Evolutionary conservation across 2,113 vertebrate genomes (phyloP), one percentile per base, ranked within the genome.

Genomic region (Ceyx margarethae): DNA sequence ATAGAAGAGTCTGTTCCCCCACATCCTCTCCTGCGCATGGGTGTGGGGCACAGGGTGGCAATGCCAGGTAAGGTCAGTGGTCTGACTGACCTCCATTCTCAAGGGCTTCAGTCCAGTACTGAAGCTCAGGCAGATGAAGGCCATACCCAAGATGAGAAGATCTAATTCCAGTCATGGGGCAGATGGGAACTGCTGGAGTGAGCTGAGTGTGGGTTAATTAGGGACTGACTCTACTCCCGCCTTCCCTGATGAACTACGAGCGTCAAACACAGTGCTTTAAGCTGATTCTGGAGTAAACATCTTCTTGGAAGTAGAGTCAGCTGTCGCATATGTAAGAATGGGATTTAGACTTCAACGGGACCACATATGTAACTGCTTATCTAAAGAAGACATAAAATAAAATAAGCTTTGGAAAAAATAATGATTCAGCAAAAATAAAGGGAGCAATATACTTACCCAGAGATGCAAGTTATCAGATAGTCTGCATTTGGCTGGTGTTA

Each of bases 361-460:
- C 87, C 73, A 94, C 94, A 94, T 95, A 96, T 96, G 96, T 94
- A 96, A 96, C 82, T 48, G 93, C 62, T 87, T 94, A 95, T 95
- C 80, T 93, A 78, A 90, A 91, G 67, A 72, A 75, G 85, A 94
- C 48, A 87, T 96, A 93, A 95, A 95, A 91, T 96, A 96, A 33
- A 91, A 74, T 90, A 94, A 96, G 90, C 85, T 95, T 93, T 68
- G 78, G 71, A 67, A 94, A 95, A 92, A 90, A 31, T 87, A 90
- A 96, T 93, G 89, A 96, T 69, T 88, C 93, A 96, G 89, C 88
- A 93, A 84, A 95, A 72, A 65, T 62, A 26, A 71, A 92, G 40
- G 40, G 75, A 94, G 51, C 84, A 56, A 82, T 87, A 33, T 68
- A 69, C 90, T 93, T 61, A 67, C 45, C 68, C 80, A 37, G 84